Conservation (phyloP, 2,888 invertebrate genomes). For the Coelinius sp. region DNA sequence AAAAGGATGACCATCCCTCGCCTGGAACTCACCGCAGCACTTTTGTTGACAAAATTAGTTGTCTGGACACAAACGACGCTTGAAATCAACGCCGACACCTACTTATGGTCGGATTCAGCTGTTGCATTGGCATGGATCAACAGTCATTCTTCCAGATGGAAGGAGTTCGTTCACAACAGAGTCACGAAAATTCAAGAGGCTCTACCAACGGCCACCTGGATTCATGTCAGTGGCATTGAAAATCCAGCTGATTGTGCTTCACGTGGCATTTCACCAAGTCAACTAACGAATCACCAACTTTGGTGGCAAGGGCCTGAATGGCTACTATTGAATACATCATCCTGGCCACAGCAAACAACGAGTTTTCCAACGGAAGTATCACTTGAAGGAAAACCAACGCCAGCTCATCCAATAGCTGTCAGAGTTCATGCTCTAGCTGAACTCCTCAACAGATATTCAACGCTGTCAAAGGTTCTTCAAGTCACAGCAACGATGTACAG, state of each 20-base stretch:
- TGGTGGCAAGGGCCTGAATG: not conserved
- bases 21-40: conserved; percentile 47
- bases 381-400: not conserved
- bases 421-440: not conserved
- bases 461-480: not conserved
- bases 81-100: conserved; percentile 1
- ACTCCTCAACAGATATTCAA: not conserved
- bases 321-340: not conserved
- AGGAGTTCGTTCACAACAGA: conserved; percentile 46
- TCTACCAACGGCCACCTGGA: conserved; percentile 27
- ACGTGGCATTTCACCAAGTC: not conserved
- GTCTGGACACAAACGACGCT: not conserved
- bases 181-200: conserved; percentile 43
- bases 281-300: not conserved
- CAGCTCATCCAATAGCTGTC: not conserved
- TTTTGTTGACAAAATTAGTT: conserved; percentile 33
- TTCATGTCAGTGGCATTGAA: conserved; percentile 15
- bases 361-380: not conserved
- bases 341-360: not conserved
- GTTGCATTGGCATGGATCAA: conserved; percentile 41
- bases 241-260: conserved; percentile 38
- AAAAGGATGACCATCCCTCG: conserved; percentile 49
- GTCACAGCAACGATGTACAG: not conserved
- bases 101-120: conserved; percentile 44
- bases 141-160: conserved; percentile 43